A percentile compares a stretch with the other conserved stretches of the same genome.
phyloP scores from a whole-genome alignment of 2,888 invertebrate species.

The Himalopsyche anomala region DNA sequence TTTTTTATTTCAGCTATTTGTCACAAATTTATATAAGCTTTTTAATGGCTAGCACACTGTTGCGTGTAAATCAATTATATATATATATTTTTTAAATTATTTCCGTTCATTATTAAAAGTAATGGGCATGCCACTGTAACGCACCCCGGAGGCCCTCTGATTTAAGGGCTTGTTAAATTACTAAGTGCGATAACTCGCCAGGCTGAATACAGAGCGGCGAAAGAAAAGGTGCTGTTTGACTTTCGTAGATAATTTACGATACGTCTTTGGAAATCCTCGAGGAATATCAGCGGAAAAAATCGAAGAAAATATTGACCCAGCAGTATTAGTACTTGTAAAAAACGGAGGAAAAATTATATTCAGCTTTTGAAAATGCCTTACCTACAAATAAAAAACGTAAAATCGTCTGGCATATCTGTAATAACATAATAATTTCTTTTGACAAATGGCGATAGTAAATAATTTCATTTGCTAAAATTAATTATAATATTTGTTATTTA shows the following conservation, averaged over 20 bases:
- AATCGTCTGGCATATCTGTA: no score
- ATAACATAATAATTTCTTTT: no score
- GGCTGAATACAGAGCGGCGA: not conserved
- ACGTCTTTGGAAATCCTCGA: constrained; percentile 21
- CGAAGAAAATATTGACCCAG: constrained; percentile 15
- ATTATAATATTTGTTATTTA: no score
- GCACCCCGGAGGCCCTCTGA: not conserved
- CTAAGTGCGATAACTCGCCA: constrained; percentile 21
- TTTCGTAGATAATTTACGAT: constrained; percentile 12
- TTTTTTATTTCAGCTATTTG: no score
- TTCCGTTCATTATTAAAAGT: not conserved
- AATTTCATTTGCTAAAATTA: no score
- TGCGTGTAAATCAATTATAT: no score
- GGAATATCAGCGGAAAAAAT: not conserved
- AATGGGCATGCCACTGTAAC: not conserved
- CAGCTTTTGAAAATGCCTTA: no score
- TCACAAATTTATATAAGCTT: no score
- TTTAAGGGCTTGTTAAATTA: constrained; percentile 31
- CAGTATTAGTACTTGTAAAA: not conserved
- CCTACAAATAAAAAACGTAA: no score
- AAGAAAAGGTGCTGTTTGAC: constrained; percentile 34
- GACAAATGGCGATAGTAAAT: no score
- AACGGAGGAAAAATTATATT: not conserved
- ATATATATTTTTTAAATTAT: no score
- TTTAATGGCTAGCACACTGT: no score